A percentile compares a stretch with the other conserved stretches of the same genome.
Conservation (phyloP, 2,888 invertebrate species). For the Athetis lepigone region DNA sequence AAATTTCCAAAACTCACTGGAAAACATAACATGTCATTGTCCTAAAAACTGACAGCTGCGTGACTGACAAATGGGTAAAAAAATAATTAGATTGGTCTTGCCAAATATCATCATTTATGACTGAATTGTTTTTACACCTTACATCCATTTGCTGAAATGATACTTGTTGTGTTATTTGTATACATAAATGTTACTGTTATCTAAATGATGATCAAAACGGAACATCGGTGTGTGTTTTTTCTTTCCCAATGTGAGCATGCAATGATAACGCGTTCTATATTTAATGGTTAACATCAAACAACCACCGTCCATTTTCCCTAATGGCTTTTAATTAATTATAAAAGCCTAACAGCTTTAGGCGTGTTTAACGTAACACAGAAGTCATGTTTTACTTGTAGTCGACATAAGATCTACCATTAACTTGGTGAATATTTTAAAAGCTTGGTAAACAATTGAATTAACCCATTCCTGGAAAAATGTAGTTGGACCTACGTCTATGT, state of each 20-base stretch:
- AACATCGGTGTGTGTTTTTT: slow-evolving; percentile 32
- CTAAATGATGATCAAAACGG: slow-evolving; percentile 43
- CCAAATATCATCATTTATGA: slow-evolving; percentile 2
- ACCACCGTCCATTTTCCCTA: slow-evolving; percentile 39
- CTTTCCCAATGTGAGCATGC: slow-evolving; percentile 31
- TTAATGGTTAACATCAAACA: slow-evolving; percentile 46
- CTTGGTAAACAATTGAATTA: neutral
- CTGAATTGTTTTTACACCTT: slow-evolving; percentile 7
- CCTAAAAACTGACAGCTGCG: slow-evolving; percentile 1
- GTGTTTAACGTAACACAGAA: slow-evolving; percentile 21
- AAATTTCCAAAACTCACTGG: neutral
- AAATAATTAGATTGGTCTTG: neutral
- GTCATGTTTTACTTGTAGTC: slow-evolving; percentile 6
- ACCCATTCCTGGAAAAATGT: neutral
- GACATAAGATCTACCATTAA: slow-evolving; percentile 7
- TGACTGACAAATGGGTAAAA: neutral
- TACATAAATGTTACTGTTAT: slow-evolving; percentile 34
- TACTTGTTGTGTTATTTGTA: slow-evolving; percentile 20
- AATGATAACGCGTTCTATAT: slow-evolving; percentile 48
- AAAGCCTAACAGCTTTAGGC: slow-evolving; percentile 44
- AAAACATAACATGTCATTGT: slow-evolving; percentile 8
- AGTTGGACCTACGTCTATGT: neutral
- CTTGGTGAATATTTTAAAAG: neutral
- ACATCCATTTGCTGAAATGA: slow-evolving; percentile 17
- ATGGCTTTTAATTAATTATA: slow-evolving; percentile 53